Evolutionary conservation across 1,140 invertebrate species (phyloP), one percentile per base, ranked within the genome.

Genomic region (Holcopasites calliopsidis): DNA sequence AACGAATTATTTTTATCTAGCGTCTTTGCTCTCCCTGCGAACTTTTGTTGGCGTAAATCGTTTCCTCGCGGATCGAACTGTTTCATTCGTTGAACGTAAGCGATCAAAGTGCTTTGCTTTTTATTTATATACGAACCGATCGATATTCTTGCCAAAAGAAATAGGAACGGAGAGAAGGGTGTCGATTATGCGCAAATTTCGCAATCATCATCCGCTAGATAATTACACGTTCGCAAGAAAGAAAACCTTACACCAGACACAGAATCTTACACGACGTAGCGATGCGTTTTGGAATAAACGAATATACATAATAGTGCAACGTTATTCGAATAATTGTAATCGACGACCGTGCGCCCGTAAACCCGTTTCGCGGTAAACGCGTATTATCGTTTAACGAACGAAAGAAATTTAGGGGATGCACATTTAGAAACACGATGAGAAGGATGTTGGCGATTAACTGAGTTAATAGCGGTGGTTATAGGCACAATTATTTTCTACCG

Each of bases 201-300:
- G 80, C 75, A 77, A 62, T 82, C 75, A 78, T 81, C 80, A 74
- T 82, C 80, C 82, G 79, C 80, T 82, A 82, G 80, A 65, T 82
- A 82, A 42, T 82, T 82, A 82, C 75, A 82, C 79, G 74, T 82
- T 82, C 82, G 79, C 80, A 82, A 74, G 28, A 52, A 52, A 52
- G 28, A 52, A 52, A 52, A 74, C 31, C 50, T 78, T 70, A 82
- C 79, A 82, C 55, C n/a, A n/a, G n/a, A 54, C 10, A 74, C 75
- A 77, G 75, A 77, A 58, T 82, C 80, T 82, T 77, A 82, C 80
- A 82, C 79, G 80, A 82, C 62, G 80, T 82, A 82, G 80, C 72
- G 55, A 82, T 66, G 79, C 80, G 80, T 79, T 82, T 82, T 54
- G 80, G 74, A 80, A 82, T 81, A 82, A 82, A 82, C 72, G 47